Conservation (phyloP, 2,797 vertebrate species). For the Morus bassanus region DNA sequence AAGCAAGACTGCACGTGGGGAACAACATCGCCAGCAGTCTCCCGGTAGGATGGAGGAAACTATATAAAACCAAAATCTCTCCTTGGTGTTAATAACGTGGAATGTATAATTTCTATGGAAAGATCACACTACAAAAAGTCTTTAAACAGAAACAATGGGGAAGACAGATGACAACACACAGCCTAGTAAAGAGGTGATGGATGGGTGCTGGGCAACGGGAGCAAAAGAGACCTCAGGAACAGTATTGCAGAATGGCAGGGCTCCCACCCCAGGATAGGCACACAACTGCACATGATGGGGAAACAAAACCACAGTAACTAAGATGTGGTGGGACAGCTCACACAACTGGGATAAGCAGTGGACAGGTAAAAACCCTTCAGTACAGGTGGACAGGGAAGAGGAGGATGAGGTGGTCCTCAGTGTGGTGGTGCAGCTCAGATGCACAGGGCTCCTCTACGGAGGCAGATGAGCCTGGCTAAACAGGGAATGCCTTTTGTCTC, state of each 20-base stretch:
- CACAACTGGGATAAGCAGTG: neutral
- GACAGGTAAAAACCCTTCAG: neutral
- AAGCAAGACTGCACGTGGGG: neutral
- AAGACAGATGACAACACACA: neutral
- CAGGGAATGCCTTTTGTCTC: neutral
- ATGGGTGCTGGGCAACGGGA: neutral
- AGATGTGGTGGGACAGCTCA: neutral
- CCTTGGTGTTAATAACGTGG: neutral
- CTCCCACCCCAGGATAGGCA: neutral
- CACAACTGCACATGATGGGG: rapidly evolving
- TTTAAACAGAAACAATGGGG: neutral
- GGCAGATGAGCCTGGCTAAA: neutral
- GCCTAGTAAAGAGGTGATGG: neutral
- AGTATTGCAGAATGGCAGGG: neutral
- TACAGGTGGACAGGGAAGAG: neutral
- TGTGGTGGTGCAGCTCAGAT: neutral
- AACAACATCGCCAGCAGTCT: neutral
- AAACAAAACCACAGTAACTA: neutral
- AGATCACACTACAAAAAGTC: neutral
- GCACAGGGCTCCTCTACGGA: rapidly evolving
- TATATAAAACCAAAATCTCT: neutral
- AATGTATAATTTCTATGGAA: neutral
- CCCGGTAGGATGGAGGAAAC: neutral
- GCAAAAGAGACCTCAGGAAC: neutral
- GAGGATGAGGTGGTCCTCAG: rapidly evolving